phyloP scores from a whole-genome alignment of 1,140 invertebrate genomes.

The Nebria ingens region DNA sequence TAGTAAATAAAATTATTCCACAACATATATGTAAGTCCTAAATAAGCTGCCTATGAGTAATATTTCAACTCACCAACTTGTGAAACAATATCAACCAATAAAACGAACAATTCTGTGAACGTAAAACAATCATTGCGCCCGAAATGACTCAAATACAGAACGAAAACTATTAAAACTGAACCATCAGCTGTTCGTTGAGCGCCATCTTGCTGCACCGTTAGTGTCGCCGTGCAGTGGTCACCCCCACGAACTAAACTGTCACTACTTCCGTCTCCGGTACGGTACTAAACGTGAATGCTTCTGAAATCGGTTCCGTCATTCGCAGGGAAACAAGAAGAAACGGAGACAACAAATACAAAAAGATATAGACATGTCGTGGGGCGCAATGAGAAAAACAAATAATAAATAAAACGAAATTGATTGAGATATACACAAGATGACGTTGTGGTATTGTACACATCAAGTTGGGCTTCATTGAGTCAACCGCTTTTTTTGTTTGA shows the following conservation, averaged over 20 bases:
- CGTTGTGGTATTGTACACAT: neutral
- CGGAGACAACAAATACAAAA: neutral
- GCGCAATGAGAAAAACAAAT: neutral
- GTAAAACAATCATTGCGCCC: too few species aligned
- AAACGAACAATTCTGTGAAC: too few species aligned
- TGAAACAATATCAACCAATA: too few species aligned
- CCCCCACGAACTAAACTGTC: neutral
- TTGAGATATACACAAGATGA: neutral
- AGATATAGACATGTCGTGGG: too few species aligned
- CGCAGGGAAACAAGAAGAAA: neutral
- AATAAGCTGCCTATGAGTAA: too few species aligned
- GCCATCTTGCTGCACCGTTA: neutral
- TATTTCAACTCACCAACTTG: too few species aligned
- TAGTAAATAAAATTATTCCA: too few species aligned
- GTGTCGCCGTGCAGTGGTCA: neutral
- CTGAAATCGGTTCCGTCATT: neutral
- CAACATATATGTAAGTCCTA: too few species aligned
- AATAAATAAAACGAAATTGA: neutral
- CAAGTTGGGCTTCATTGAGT: neutral
- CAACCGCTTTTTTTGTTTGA: too few species aligned
- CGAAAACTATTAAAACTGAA: neutral
- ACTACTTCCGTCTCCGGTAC: neutral
- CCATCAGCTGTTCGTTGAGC: neutral
- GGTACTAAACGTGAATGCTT: neutral
- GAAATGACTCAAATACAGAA: too few species aligned